Evolutionary conservation across 1,140 invertebrate species (phyloP), one percentile per base, ranked within the genome.

Genomic region (Drosophila novamexicana): DNA sequence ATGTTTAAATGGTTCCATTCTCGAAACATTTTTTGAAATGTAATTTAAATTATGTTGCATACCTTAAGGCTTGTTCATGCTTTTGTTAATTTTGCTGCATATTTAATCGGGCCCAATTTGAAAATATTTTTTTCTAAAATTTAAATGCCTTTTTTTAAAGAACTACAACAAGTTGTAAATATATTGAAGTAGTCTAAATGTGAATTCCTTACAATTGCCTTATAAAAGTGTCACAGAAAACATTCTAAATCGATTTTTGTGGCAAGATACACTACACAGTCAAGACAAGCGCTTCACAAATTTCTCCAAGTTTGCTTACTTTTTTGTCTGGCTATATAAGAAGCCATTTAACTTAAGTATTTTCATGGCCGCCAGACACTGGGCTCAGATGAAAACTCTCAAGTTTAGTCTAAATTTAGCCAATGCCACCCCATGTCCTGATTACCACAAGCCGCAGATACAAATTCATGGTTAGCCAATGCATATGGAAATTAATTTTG

Each of bases 401-500:
- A 37, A 18, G n/a, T 53, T 53, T 14, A 1, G 52, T 16, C 52
- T 39, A 54, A 37, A 37, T 54, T 39, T 37, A 39, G 34, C 29
- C 14, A 14, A 54, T 6, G 8, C 7, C 8, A 34, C 22, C 10
- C 47, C 12, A n/a, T 29, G 29, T 29, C 47, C 47, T 12, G 22
- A 49, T 10, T 10, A 49, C 18, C 47, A 22, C 8, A 16, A 16
- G 14, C 22, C 14, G 45, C 22, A 29, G 8, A 49, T 6, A 6
- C 7, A 29, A 29, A 29, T 29, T 29, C 22, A 29, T 29, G 22
- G 22, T 29, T 29, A 29, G 22, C 22, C 22, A 29, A 29, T 29
- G 22, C 39, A 40, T 12, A 10, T 39, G 10, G 7, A 39, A 10
- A 37, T 6, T 16, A 6, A 18, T 36, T 16, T 54, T 18, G 7